Evolutionary conservation across 2,797 vertebrate genomes (phyloP).

Genomic region (Silurus aristotelis): DNA sequence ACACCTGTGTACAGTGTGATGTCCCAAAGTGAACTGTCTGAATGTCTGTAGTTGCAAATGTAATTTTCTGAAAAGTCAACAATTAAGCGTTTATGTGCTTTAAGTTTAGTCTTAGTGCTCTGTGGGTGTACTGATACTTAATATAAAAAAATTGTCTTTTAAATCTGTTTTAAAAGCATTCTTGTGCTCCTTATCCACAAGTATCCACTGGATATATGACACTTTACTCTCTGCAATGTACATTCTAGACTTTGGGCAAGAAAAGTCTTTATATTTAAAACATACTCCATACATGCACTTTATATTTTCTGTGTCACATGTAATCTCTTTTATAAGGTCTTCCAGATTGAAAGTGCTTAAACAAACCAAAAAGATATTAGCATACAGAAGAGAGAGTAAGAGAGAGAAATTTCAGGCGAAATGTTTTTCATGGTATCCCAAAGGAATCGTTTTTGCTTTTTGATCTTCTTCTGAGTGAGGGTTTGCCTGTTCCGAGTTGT

Average conservation of each 20-base stretch:
- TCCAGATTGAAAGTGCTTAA: constrained; percentile 31
- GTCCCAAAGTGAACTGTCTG: too few relatives aligned
- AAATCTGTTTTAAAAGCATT: too few relatives aligned
- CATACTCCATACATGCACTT: constrained; percentile 45
- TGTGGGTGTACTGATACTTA: too few relatives aligned
- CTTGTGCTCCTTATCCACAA: background rate
- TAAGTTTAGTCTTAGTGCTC: too few relatives aligned
- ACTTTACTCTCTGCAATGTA: background rate
- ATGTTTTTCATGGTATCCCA: constrained; percentile 40
- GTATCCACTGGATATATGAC: background rate
- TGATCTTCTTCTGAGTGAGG: constrained; percentile 6
- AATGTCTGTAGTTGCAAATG: too few relatives aligned
- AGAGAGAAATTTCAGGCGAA: constrained; percentile 43
- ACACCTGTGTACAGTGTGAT: too few relatives aligned
- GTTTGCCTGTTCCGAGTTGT: constrained; percentile 33
- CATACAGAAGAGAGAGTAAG: constrained; percentile 49
- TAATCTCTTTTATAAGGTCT: constrained; percentile 31
- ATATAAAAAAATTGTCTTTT: too few relatives aligned
- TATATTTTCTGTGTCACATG: constrained; percentile 32
- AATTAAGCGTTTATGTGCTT: too few relatives aligned
- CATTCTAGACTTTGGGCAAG: constrained; percentile 17
- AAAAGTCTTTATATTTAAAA: constrained; percentile 39
- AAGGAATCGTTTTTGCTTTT: constrained; percentile 43
- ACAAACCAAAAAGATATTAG: constrained; percentile 44
- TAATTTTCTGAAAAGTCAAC: too few relatives aligned